phyloP scores from a whole-genome alignment of 2,797 vertebrate species.

The Apogon talboti region DNA sequence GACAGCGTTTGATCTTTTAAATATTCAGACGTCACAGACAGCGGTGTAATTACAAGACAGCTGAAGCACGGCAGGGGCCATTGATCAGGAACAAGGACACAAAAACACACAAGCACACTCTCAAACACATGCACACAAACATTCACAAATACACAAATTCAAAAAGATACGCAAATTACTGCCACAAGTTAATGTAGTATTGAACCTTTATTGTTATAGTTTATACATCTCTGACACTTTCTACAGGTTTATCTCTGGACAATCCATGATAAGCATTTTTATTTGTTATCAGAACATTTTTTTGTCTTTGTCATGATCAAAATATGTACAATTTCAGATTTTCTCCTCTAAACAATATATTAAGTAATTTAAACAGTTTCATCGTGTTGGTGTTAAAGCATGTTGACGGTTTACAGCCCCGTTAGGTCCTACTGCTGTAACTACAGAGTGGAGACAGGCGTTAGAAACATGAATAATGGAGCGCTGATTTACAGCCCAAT shows the following conservation, averaged over 20 bases:
- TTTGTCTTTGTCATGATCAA: too few relatives aligned
- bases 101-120: slow-evolving; percentile 26
- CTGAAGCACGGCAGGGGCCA: slow-evolving; percentile 61
- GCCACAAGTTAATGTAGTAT: too few relatives aligned
- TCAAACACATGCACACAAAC: slow-evolving; percentile 20
- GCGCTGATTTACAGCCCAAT: slow-evolving; percentile 45
- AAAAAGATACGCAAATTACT: too few relatives aligned
- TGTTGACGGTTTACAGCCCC: neutral
- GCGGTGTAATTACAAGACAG: slow-evolving; percentile 67
- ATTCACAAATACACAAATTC: neutral
- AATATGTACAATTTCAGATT: too few relatives aligned
- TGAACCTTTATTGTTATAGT: too few relatives aligned
- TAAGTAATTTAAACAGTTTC: neutral
- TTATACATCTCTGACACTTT: too few relatives aligned
- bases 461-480: slow-evolving; percentile 45
- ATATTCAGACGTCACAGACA: slow-evolving; percentile 63
- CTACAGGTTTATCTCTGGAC: too few relatives aligned
- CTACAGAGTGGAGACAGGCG: slow-evolving; percentile 2
- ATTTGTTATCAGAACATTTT: too few relatives aligned
- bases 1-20: slow-evolving; percentile 74
- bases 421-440: neutral
- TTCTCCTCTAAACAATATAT: neutral
- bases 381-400: neutral
- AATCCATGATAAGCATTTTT: too few relatives aligned
- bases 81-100: slow-evolving; percentile 60